A percentile compares a stretch with the other conserved stretches of the same genome.
Conservation (phyloP, 2,888 invertebrate genomes). For the Escarpia spicata region DNA sequence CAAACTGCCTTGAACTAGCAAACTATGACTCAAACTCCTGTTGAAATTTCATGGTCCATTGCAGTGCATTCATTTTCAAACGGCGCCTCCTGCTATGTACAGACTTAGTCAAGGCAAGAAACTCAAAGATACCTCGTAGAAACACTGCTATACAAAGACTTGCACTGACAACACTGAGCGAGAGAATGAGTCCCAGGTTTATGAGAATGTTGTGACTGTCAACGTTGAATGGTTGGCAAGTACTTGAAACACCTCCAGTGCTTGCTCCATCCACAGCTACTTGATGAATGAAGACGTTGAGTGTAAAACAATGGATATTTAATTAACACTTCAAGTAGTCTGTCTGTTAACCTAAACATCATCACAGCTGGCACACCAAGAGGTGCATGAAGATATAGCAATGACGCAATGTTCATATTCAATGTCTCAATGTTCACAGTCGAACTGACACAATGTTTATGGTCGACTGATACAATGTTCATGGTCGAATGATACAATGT, state of each 20-base stretch:
- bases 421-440: slow-evolving; percentile 45
- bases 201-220: not conserved
- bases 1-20: not conserved
- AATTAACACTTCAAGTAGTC: not conserved
- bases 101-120: not conserved
- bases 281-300: not conserved
- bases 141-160: not conserved
- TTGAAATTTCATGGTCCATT: not conserved
- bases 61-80: not conserved
- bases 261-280: not conserved
- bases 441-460: slow-evolving; percentile 47
- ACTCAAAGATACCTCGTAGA: not conserved
- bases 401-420: not conserved
- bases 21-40: not conserved
- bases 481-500: slow-evolving; percentile 52
- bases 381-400: not conserved
- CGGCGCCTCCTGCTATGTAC: not conserved
- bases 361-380: not conserved
- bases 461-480: slow-evolving; percentile 47
- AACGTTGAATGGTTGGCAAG: not conserved
- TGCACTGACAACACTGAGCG: not conserved
- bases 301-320: not conserved
- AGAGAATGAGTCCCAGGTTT: not conserved
- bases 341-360: not conserved
- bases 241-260: not conserved